Conservation (phyloP, 1,140 invertebrate species). For the Drosophila santomea region DNA sequence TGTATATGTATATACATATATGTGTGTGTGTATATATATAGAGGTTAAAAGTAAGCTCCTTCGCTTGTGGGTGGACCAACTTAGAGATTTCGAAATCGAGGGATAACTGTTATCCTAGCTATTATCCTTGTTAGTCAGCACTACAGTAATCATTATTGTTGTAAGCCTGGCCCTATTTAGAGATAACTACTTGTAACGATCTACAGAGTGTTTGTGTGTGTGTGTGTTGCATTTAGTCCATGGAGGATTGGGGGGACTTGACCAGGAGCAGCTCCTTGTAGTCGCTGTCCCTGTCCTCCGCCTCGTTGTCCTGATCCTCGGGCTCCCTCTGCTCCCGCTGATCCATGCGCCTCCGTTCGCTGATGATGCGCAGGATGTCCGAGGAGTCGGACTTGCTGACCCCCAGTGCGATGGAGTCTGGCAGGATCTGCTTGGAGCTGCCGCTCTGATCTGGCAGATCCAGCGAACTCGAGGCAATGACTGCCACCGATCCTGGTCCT, state of each 20-base stretch:
- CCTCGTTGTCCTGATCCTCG: slow-evolving; percentile 16
- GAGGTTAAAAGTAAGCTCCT: slow-evolving; percentile 3
- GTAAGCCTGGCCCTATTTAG: slow-evolving; percentile 2
- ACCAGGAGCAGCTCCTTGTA: slow-evolving; percentile 81
- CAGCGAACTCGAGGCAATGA: slow-evolving; percentile 10
- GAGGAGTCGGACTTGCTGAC: slow-evolving; percentile 76
- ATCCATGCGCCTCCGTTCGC: slow-evolving; percentile 81
- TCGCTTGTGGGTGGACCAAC: not conserved
- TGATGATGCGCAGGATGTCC: slow-evolving; percentile 83
- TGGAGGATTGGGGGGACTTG: slow-evolving; percentile 82
- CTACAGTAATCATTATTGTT: not conserved
- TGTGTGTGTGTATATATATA: too few species aligned
- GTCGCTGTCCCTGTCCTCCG: slow-evolving; percentile 69
- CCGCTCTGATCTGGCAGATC: slow-evolving; percentile 3
- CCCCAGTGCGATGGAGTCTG: slow-evolving; percentile 7
- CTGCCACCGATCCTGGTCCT: slow-evolving; percentile 15
- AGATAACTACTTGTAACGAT: not conserved
- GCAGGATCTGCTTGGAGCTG: not conserved
- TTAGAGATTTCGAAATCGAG: not conserved
- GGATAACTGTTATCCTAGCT: slow-evolving; percentile 7
- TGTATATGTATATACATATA: not conserved
- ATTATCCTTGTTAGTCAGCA: not conserved
- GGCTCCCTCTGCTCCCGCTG: slow-evolving; percentile 62
- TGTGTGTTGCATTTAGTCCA: slow-evolving; percentile 53
- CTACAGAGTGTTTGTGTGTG: slow-evolving; percentile 9